Evolutionary conservation across 2,797 vertebrate species (phyloP).

Genomic region (Limosa lapponica): DNA sequence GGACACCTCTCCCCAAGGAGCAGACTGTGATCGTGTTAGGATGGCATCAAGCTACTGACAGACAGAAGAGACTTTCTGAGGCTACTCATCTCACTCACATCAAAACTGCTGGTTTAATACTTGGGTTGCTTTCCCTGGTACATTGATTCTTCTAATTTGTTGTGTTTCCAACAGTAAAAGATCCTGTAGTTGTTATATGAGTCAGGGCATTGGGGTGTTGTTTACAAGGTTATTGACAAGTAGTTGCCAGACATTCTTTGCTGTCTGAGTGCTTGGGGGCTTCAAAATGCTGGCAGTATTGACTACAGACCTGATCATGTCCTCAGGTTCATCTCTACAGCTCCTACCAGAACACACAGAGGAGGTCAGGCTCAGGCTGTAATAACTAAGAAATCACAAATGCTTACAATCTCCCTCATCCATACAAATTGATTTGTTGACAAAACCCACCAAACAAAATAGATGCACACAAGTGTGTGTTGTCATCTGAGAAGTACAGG

Average conservation of each 20-base stretch:
- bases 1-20: not conserved
- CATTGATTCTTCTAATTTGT: not conserved
- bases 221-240: conserved; percentile 12
- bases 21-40: not conserved
- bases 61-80: not conserved
- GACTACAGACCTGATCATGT: not conserved
- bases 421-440: not conserved
- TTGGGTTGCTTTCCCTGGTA: accelerated
- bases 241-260: not conserved
- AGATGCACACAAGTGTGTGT: not conserved
- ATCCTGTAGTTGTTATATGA: not conserved
- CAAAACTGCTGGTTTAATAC: not conserved
- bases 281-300: not conserved
- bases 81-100: not conserved
- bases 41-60: not conserved
- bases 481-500: not conserved
- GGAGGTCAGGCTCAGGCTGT: not conserved
- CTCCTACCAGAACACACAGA: not conserved
- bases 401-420: not conserved
- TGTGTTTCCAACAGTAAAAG: not conserved
- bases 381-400: not conserved
- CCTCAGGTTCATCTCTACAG: not conserved
- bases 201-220: not conserved
- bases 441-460: not conserved
- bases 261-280: not conserved